Evolutionary conservation across 2,888 invertebrate species (phyloP), one percentile per base, ranked within the genome.

Genomic region (Pollenia amentaria): DNA sequence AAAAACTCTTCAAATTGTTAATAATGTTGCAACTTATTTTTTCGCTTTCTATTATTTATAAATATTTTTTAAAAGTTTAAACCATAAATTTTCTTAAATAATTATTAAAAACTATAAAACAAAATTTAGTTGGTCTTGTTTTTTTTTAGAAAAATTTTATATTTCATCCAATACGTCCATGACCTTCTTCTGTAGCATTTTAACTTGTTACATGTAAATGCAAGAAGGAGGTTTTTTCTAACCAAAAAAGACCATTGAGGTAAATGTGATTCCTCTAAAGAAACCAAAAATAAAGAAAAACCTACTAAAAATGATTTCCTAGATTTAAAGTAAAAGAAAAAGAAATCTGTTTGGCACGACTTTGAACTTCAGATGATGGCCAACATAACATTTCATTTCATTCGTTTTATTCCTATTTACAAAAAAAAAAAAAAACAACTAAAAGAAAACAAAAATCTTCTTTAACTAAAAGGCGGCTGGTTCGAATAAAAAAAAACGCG

Each of bases 291-390:
- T 57, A 48, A 67, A 57, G 29, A 67, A 62, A 75, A 65, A 48
- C 2, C 18, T 46, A 10, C 16, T 3, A 57, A 60, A 72, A 76
- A 60, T 70, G 38, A 83, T 83, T 83, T 78, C 84, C 77, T 84
- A 73, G 73, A 78, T 78, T 65, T 46, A 78, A 83, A 62, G 3
- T 42, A 73, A 70, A 70, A 65, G 57, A 73, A 84, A 84, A 84
- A 84, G 82, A 88, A 88, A 88, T 87, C 81, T 87, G 65, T 85
- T 84, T 82, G 82, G 88, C 88, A 88, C 88, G 88, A 88, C 88
- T 88, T 88, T 88, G 88, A 88, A 88, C 88, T 88, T 88, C 80
- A 77, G 64, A 46, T 80, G 83, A 80, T 84, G 84, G 86, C 83
- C 72, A 80, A 79, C 82, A 85, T 46, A 82, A 82, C 76, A 85